Evolutionary conservation across 1,140 invertebrate species (phyloP), one percentile per base, ranked within the genome.

Genomic region (Lamellibrachia luymesi): DNA sequence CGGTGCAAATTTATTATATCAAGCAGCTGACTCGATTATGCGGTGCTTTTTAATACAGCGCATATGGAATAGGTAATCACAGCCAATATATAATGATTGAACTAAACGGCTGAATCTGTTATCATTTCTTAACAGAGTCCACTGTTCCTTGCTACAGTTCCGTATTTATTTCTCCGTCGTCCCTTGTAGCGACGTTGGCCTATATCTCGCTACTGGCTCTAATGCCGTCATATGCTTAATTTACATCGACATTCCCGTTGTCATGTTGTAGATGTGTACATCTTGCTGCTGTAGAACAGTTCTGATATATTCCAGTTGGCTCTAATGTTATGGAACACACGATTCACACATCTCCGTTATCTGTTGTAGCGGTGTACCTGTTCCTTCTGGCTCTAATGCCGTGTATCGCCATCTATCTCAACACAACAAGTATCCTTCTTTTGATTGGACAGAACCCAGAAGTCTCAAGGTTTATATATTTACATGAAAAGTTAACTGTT

Each of bases 381-480:
- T 92, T 92, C 25, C 4, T 52, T 27, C 50, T 93, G n/a, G 92
- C 89, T 6, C 38, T 38, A 25, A 50, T 93, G 2, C 92, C 89
- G 6, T 93, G 92, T 27, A 49, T 92, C 5, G 92, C 56, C 7
- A 10, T 93, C 13, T 92, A 93, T 90, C 27, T 93, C 38, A 92
- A 93, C 89, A 52, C 27, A 6, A 92, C 89, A 92, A 93, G 22
- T n/a, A 22, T 93, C 51, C 51, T 93, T 49, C 25, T 90, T 6
- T 6, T 91, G 25, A 51, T 93, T n/a, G 80, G 90, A 7, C 93
- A 93, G 51, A 49, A 93, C 4, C 49, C 38, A 92, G 91, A 92
- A n/a, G 92, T 92, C 6, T 92, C 92, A 38, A 92, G 92, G 92
- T 92, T 10, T 10, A 5, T 80, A 80, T 22, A 2, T 80, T 80